phyloP scores from a whole-genome alignment of 2,113 vertebrate species.

The Emydura subglobosa region DNA sequence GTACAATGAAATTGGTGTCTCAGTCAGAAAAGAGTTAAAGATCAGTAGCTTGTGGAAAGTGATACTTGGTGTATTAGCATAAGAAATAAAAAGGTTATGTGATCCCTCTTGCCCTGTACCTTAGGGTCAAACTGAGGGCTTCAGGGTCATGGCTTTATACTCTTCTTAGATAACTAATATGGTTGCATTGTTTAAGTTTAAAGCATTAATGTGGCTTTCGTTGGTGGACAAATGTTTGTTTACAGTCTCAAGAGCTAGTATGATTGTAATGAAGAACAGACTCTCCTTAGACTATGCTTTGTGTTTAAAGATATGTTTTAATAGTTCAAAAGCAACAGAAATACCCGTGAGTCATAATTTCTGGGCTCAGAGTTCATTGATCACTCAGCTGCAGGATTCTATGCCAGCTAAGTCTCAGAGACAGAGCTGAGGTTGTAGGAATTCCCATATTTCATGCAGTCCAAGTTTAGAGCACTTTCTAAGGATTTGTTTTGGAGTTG shows the following conservation, averaged over 20 bases:
- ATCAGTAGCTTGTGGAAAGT: conserved; percentile 11
- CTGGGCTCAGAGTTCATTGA: not conserved
- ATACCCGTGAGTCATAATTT: not conserved
- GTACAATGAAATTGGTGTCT: not conserved
- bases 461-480: not conserved
- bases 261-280: conserved; percentile 9
- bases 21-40: not conserved
- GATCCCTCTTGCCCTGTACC: conserved; percentile 52
- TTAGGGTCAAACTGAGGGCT: conserved; percentile 48
- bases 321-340: not conserved
- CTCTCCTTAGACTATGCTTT: not conserved
- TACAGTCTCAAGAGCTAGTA: not conserved
- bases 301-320: not conserved
- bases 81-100: conserved; percentile 46
- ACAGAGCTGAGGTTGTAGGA: not conserved
- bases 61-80: conserved; percentile 54
- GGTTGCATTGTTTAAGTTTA: conserved; percentile 31
- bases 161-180: conserved; percentile 36
- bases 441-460: not conserved
- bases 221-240: conserved; percentile 18
- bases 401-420: not conserved
- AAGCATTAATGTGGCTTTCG: conserved; percentile 15
- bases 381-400: not conserved
- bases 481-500: not conserved
- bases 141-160: conserved; percentile 45